Conservation (phyloP, 2,797 vertebrate species). For the Pterois miles region DNA sequence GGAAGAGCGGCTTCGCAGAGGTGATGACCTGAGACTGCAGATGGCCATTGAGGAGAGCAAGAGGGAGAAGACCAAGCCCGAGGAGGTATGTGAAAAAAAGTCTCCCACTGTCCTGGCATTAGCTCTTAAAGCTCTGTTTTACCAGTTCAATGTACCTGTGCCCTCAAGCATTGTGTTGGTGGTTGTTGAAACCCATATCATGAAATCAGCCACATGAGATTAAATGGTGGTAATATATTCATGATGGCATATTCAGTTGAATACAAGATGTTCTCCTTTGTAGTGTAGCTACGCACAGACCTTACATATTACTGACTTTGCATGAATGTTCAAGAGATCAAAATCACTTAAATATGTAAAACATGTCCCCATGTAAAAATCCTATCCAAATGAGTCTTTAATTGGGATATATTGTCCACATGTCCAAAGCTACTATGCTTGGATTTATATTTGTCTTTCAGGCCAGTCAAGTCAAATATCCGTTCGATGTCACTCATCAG, state of each 20-base stretch:
- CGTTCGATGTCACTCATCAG: too few species aligned
- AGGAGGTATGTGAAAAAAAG: constrained; percentile 83
- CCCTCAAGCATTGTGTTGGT: too few species aligned
- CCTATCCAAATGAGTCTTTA: not conserved
- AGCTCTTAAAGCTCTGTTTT: too few species aligned
- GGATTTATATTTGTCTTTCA: too few species aligned
- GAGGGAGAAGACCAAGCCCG: constrained; percentile 87
- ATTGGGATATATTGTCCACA: too few species aligned
- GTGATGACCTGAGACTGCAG: constrained; percentile 93
- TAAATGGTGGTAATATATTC: not conserved
- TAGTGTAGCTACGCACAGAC: not conserved
- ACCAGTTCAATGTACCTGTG: too few species aligned
- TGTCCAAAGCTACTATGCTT: too few species aligned
- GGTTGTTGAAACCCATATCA: too few species aligned
- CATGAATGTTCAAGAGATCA: not conserved
- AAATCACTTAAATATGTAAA: not conserved
- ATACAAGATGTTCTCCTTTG: not conserved
- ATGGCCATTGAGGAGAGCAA: constrained; percentile 96
- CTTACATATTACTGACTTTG: not conserved
- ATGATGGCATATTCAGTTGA: not conserved
- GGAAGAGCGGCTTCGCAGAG: constrained; percentile 92
- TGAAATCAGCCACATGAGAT: not conserved
- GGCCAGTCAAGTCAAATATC: too few species aligned
- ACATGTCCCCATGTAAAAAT: not conserved
- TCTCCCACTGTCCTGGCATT: too few species aligned